Percentiles rank a stretch among this genome's conserved stretches.
These are phyloP conservation scores for Polyergus mexicanus DNA, from an alignment of 1,140 invertebrate species.

Conservation along the genomic window DNA sequence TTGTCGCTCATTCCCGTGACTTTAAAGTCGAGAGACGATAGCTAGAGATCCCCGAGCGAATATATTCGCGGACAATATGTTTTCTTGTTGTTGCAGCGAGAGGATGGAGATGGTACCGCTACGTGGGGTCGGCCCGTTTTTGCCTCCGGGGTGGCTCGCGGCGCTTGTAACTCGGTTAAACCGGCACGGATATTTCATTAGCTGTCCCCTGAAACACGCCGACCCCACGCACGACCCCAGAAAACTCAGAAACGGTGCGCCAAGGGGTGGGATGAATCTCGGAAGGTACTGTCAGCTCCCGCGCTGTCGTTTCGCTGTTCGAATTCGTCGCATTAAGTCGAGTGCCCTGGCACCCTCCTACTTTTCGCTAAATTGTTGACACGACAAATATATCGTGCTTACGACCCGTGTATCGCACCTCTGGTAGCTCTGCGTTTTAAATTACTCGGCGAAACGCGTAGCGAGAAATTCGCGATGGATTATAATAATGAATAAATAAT, in stretches of 20 bases:
- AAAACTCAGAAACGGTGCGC: slow-evolving; percentile 66
- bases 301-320: slow-evolving; percentile 67
- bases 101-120: slow-evolving; percentile 66
- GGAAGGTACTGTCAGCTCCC: slow-evolving; percentile 69
- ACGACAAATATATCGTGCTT: slow-evolving; percentile 84
- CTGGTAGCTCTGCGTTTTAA: not conserved
- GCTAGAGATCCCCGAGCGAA: slow-evolving; percentile 35
- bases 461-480: not conserved
- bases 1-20: not conserved
- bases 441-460: not conserved
- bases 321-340: slow-evolving; percentile 81
- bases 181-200: slow-evolving; percentile 87
- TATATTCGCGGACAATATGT: slow-evolving; percentile 86
- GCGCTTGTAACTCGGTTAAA: slow-evolving; percentile 86
- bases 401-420: slow-evolving; percentile 2
- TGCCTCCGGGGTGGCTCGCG: slow-evolving; percentile 77
- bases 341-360: slow-evolving; percentile 74
- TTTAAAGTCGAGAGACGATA: not conserved
- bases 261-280: slow-evolving; percentile 62
- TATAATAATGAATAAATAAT: not conserved
- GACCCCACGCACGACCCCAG: slow-evolving; percentile 73
- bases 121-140: slow-evolving; percentile 75
- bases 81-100: slow-evolving; percentile 81
- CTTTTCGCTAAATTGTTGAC: slow-evolving; percentile 84
- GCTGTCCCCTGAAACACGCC: slow-evolving; percentile 77